These are phyloP conservation scores for Melanostigma gelatinosum DNA, from an alignment of 2,113 vertebrate genomes.

Conservation along the genomic window DNA sequence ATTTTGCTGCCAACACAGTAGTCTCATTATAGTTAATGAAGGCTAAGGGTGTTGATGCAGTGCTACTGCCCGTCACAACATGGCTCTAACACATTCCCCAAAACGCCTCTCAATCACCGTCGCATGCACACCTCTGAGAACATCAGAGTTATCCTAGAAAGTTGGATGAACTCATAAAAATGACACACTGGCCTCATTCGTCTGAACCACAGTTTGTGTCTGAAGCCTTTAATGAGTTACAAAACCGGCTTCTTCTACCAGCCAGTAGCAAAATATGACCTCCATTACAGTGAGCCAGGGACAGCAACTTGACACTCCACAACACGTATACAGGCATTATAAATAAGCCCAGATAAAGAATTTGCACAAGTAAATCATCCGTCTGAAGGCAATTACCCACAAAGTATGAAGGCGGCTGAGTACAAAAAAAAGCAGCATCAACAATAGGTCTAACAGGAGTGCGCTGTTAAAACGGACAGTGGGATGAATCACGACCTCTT, in stretches of 20 bases:
- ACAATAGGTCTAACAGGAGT: conserved; percentile 45
- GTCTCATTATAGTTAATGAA: conserved; percentile 13
- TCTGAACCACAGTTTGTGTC: conserved; percentile 54
- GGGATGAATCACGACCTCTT: conserved; percentile 58
- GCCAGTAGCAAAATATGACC: conserved; percentile 53
- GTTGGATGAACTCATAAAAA: conserved; percentile 49
- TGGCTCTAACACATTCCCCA: background rate
- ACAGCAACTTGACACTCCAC: conserved; percentile 9
- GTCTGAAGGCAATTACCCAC: conserved; percentile 33
- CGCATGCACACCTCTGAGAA: conserved; percentile 41
- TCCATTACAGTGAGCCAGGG: conserved; percentile 43
- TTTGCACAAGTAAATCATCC: conserved; percentile 5
- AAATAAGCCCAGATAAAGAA: conserved; percentile 36
- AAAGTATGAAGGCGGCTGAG: conserved; percentile 31
- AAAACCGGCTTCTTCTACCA: conserved; percentile 39
- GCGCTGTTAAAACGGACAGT: conserved; percentile 43
- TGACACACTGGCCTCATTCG: conserved; percentile 73
- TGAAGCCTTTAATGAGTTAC: conserved; percentile 53
- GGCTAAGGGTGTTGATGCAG: conserved; percentile 9
- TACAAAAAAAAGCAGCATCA: conserved; percentile 34
- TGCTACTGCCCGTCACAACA: background rate
- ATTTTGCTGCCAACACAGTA: background rate
- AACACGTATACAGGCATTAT: background rate
- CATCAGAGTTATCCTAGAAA: conserved; percentile 56
- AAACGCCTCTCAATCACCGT: conserved; percentile 27